phyloP scores from a whole-genome alignment of 2,888 invertebrate species.

The Formica aserva region DNA sequence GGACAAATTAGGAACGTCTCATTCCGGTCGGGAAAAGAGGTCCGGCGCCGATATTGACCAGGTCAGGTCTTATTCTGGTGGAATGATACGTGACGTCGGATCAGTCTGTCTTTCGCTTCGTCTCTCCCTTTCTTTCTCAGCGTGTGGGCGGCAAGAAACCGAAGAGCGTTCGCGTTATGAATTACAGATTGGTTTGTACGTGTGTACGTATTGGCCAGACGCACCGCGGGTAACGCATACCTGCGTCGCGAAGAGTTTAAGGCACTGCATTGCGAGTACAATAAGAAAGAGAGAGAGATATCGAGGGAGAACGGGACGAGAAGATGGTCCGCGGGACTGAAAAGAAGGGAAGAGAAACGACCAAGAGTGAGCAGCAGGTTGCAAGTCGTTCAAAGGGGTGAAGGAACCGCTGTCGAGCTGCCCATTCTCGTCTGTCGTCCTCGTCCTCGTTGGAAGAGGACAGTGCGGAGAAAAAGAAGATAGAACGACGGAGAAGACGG shows the following conservation, averaged over 20 bases:
- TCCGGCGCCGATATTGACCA: conserved; percentile 68
- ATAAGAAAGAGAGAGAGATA: conserved; percentile 29
- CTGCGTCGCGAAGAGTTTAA: conserved; percentile 52
- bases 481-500: conserved; percentile 26
- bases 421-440: conserved; percentile 70
- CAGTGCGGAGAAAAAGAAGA: conserved; percentile 19
- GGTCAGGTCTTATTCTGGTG: conserved; percentile 82
- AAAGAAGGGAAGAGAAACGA: conserved; percentile 63
- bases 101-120: conserved; percentile 44
- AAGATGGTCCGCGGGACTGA: conserved; percentile 15
- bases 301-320: conserved; percentile 38
- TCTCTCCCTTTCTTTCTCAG: conserved; percentile 70
- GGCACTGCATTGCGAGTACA: not conserved
- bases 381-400: conserved; percentile 75
- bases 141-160: conserved; percentile 76
- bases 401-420: conserved; percentile 77
- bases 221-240: conserved; percentile 75
- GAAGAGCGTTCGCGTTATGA: conserved; percentile 80
- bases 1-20: not conserved
- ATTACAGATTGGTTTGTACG: conserved; percentile 81
- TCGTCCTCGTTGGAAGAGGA: conserved; percentile 62
- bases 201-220: conserved; percentile 69
- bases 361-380: conserved; percentile 75
- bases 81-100: conserved; percentile 69
- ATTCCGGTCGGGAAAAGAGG: conserved; percentile 4